phyloP scores from a whole-genome alignment of 1,140 invertebrate genomes.

The Tetragonula clypearis region DNA sequence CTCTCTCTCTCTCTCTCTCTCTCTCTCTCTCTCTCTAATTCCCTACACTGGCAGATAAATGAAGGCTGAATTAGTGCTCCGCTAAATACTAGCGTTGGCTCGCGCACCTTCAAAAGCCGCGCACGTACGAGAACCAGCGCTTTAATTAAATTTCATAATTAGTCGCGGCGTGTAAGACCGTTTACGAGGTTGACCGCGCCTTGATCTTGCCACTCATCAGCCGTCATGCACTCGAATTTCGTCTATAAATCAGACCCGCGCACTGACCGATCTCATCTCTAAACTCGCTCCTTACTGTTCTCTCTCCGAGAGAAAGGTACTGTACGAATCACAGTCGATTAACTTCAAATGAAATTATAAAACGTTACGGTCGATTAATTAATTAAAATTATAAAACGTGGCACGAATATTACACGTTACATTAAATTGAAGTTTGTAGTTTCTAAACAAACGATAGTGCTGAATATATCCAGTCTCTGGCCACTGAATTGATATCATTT shows the following conservation, averaged over 20 bases:
- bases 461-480: too few species aligned
- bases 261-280: too few species aligned
- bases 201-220: constrained; percentile 41
- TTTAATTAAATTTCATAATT: constrained; percentile 74
- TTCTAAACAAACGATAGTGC: too few species aligned
- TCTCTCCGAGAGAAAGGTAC: background rate
- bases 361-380: too few species aligned
- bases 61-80: constrained; percentile 36
- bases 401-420: too few species aligned
- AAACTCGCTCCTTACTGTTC: too few species aligned
- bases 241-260: background rate
- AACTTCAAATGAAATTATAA: too few species aligned
- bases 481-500: too few species aligned
- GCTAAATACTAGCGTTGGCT: constrained; percentile 35
- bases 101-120: constrained; percentile 31
- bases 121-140: constrained; percentile 22
- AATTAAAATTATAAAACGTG: too few species aligned
- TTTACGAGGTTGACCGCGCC: constrained; percentile 34
- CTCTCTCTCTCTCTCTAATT: background rate
- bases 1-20: background rate
- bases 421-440: too few species aligned
- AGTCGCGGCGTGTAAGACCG: constrained; percentile 45
- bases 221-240: constrained; percentile 19
- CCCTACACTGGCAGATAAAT: constrained; percentile 16
- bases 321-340: background rate